These are phyloP conservation scores for Proteles cristata DNA, from an alignment of 2,113 vertebrate genomes.

Conservation along the genomic window DNA sequence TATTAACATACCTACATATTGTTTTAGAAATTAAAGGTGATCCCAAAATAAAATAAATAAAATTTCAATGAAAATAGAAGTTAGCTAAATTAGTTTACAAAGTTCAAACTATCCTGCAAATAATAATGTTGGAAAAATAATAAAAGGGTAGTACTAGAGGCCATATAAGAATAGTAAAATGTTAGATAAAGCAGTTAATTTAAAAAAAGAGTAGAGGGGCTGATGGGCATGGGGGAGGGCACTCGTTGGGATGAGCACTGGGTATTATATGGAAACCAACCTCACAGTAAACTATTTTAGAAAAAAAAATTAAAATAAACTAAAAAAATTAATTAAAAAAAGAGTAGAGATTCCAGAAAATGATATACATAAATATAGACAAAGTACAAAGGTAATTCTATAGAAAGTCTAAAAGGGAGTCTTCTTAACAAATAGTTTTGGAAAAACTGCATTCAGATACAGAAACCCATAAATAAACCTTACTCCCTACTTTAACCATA, in stretches of 20 bases:
- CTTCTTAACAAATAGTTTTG: not conserved
- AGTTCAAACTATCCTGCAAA: not conserved
- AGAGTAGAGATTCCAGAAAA: not conserved
- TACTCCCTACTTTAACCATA: not conserved
- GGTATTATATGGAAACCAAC: no score
- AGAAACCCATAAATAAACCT: not conserved
- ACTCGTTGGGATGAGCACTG: no score
- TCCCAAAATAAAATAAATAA: not conserved
- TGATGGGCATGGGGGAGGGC: no score
- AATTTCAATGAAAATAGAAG: not conserved
- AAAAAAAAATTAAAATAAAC: no score
- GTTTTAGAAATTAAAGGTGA: not conserved
- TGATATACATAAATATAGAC: not conserved
- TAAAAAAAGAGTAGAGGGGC: not conserved
- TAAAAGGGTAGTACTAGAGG: not conserved
- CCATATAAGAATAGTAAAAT: not conserved
- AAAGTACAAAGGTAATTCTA: not conserved
- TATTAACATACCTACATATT: not conserved
- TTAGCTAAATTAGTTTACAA: no score
- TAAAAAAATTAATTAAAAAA: not conserved
- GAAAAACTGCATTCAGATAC: not conserved
- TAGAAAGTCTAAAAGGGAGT: not conserved
- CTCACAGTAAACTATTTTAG: no score
- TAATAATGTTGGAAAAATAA: not conserved
- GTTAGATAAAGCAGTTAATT: not conserved